Conservation (phyloP, 2,888 invertebrate species). For the Zootermopsis nevadensis region DNA sequence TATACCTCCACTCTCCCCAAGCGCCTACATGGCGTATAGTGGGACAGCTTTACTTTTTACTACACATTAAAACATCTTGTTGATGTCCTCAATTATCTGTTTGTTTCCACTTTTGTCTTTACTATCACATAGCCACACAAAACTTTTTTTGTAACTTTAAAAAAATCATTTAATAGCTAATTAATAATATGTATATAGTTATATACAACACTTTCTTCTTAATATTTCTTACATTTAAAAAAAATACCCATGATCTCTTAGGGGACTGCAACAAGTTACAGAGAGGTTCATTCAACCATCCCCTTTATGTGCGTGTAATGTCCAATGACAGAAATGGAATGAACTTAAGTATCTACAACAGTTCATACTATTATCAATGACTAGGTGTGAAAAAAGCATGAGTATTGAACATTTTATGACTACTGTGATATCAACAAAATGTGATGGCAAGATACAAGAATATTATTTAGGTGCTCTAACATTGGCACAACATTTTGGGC, state of each 20-base stretch:
- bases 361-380: background rate
- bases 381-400: background rate
- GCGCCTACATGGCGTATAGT: no score
- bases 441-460: no score
- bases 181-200: constrained; percentile 38
- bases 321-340: constrained; percentile 23
- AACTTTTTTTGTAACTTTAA: constrained; percentile 13
- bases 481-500: no score
- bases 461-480: no score
- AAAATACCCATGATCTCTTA: constrained; percentile 20
- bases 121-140: constrained; percentile 24
- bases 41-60: no score
- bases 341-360: constrained; percentile 3
- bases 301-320: constrained; percentile 38
- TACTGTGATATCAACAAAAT: background rate
- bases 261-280: background rate
- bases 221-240: constrained; percentile 18
- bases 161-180: constrained; percentile 25
- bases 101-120: constrained; percentile 21
- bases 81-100: background rate
- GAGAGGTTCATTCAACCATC: background rate
- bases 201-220: constrained; percentile 20
- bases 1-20: no score
- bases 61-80: constrained; percentile 9
- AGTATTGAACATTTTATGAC: background rate